phyloP scores from a whole-genome alignment of 1,140 invertebrate genomes.

The Sarcophaga bullata region DNA sequence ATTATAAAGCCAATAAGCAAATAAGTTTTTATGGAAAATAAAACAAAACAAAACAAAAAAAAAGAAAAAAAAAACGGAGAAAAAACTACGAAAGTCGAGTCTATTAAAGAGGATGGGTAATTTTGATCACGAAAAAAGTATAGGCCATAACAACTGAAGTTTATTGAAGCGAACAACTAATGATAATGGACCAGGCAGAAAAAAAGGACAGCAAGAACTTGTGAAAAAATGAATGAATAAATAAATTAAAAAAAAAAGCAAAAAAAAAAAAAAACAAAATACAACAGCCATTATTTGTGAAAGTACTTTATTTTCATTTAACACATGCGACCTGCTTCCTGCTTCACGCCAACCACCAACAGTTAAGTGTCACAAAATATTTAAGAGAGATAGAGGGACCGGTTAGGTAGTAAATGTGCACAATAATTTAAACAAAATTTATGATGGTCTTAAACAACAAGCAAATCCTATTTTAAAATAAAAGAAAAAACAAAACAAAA shows the following conservation, averaged over 20 bases:
- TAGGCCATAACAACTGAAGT: slow-evolving; percentile 14
- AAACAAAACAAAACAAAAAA: not conserved
- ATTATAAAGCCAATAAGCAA: slow-evolving; percentile 5
- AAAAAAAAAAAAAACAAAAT: no score
- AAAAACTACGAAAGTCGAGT: no score
- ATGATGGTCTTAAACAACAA: slow-evolving; percentile 37
- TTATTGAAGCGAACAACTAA: slow-evolving; percentile 32
- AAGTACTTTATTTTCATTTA: slow-evolving; percentile 40
- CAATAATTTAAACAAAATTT: slow-evolving; percentile 37
- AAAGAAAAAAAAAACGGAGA: no score
- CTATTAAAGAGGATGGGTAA: no score
- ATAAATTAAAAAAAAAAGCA: no score
- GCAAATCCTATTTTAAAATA: not conserved
- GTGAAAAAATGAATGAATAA: no score
- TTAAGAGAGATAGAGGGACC: not conserved
- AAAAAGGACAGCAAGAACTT: not conserved
- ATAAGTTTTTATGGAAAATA: not conserved
- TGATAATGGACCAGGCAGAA: slow-evolving; percentile 30
- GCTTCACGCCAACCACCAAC: not conserved
- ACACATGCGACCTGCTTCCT: slow-evolving; percentile 27
- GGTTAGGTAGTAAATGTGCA: not conserved
- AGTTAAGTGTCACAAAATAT: no score
- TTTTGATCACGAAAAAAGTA: not conserved
- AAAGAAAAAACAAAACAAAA: not conserved
- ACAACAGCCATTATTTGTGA: slow-evolving; percentile 31